These are phyloP conservation scores for Aramus guarauna DNA, from an alignment of 2,113 vertebrate genomes.

Conservation along the genomic window DNA sequence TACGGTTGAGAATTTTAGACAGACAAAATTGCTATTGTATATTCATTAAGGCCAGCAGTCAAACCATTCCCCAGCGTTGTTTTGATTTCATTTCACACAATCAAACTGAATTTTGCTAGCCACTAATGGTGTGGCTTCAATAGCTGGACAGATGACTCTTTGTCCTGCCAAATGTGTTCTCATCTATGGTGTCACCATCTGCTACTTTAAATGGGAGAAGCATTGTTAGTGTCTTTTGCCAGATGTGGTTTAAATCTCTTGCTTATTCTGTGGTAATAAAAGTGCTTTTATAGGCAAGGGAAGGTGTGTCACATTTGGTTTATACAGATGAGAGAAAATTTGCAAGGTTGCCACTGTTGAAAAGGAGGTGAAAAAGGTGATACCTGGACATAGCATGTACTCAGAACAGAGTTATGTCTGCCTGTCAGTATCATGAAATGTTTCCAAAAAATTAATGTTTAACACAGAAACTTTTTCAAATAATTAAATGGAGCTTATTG, in stretches of 20 bases:
- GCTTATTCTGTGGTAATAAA: not conserved
- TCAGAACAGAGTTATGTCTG: not conserved
- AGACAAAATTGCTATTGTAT: not conserved
- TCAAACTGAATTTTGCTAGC: not conserved
- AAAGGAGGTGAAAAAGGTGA: not conserved
- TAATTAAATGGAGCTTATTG: not conserved
- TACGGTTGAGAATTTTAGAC: not conserved
- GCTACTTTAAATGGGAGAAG: not conserved
- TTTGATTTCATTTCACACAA: not conserved
- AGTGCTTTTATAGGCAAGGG: not conserved
- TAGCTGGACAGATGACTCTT: not conserved
- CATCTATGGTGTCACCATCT: conserved; percentile 23
- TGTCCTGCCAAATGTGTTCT: conserved; percentile 2
- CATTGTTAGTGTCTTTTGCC: not conserved
- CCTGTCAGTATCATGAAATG: not conserved
- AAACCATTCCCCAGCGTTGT: not conserved
- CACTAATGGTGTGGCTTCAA: not conserved
- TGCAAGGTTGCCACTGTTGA: not conserved
- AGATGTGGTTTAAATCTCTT: not conserved
- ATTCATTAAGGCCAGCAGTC: not conserved
- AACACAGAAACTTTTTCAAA: not conserved
- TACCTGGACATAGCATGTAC: not conserved
- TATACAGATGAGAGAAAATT: not conserved
- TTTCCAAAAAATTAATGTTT: not conserved
- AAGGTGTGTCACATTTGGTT: not conserved